Evolutionary conservation across 2,888 invertebrate species (phyloP).

Genomic region (Ochropleura leucogaster): DNA sequence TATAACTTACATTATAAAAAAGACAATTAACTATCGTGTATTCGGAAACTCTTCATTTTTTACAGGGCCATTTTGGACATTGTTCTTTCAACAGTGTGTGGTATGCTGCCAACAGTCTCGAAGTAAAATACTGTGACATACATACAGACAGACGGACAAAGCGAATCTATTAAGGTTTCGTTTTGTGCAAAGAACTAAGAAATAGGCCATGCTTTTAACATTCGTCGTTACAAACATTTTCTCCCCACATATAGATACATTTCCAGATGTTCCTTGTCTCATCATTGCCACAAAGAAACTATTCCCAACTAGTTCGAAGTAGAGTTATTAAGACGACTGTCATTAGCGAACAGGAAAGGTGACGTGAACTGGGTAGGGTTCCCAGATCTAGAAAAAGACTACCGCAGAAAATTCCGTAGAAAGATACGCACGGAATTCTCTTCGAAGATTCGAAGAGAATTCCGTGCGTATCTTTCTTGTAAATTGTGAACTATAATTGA

Average conservation of each 20-base stretch:
- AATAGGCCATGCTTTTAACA: background rate
- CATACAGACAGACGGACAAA: too few relatives aligned
- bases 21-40: too few relatives aligned
- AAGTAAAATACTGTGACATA: too few relatives aligned
- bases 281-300: conserved; percentile 21
- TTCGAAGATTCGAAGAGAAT: background rate
- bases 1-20: too few relatives aligned
- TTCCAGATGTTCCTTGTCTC: conserved; percentile 10
- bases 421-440: too few relatives aligned
- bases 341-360: conserved; percentile 59
- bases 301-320: conserved; percentile 18
- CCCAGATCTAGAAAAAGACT: background rate
- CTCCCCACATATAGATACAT: conserved; percentile 1
- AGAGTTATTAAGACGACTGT: conserved; percentile 53
- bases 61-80: too few relatives aligned
- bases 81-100: too few relatives aligned
- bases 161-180: too few relatives aligned
- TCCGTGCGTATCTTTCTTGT: background rate
- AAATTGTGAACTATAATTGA: background rate
- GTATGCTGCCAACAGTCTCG: too few relatives aligned
- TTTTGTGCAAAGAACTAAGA: too few relatives aligned
- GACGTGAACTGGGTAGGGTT: conserved; percentile 10
- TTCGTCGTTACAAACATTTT: background rate
- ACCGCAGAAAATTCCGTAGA: background rate
- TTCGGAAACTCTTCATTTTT: too few relatives aligned